Base-by-base conservation (phyloP, 2,888 invertebrate species). In the Diarsia brunnea region DNA sequence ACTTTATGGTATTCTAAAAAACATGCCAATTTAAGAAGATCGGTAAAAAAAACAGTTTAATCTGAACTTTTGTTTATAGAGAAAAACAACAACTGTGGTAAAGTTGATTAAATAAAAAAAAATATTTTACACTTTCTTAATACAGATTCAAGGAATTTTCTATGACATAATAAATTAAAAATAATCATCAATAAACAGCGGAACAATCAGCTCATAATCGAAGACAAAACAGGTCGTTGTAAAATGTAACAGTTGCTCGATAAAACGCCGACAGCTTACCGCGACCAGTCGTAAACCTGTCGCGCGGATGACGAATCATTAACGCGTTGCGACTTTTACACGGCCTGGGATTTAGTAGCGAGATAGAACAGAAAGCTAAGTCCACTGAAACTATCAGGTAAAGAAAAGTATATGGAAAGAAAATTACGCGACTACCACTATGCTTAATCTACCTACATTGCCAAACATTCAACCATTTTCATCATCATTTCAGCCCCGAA, bases 291-390 rank as follows among this genome's bases (percentile, higher is more conserved):
- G 85, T 91, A 89, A 92, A 92, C 49, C 84, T 84, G 89, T 91
- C 92, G 78, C 75, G 45, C 58, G 65, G 68, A 88, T 92, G 92
- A 92, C 90, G 91, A 89, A 92, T 92, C 90, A 90, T 90, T 90
- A 89, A 84, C 84, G 85, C 73, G 73, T 88, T 82, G 82, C 71
- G 84, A 80, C 76, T 82, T 81, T 81, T 73, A 88, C 75, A 85
- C 7, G 49, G n/a, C 0, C 31, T 38, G 55, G 58, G 64, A 70
- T 47, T 67, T 38, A 2, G 80, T 43, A 58, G 1, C 0, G 0
- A 73, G 61, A 27, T 19, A 21, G 0, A 19, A 0, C 83, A 81
- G 77, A 69, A 83, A 65, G 43, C 0, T 8, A 19, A 55, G 38
- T 68, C 38, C 14, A 31, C 38, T 11, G 14, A 19, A n/a, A 38